Evolutionary conservation across 2,888 invertebrate species (phyloP), one percentile per base, ranked within the genome.

Genomic region (Scaptomyza tumidula): DNA sequence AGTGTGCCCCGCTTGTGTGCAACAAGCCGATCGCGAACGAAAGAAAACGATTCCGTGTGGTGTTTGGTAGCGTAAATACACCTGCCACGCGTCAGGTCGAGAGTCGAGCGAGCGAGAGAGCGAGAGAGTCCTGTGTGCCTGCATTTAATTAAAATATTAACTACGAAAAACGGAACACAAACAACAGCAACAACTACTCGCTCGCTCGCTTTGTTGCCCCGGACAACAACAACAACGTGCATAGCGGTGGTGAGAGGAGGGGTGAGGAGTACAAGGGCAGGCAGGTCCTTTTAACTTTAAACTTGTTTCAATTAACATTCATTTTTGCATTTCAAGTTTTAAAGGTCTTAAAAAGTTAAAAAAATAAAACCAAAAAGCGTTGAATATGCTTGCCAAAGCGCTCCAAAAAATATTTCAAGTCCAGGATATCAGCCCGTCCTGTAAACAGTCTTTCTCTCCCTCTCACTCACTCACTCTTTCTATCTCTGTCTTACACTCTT

Each of bases 141-240:
- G 90, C 90, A 90, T 88, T 88, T 90, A 88, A 90, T 88, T 90
- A 90, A 88, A 90, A 90, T 88, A 90, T 90, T 86, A 89, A 86
- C 86, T 80, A 89, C 84, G 76, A 78, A 85, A 82, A 82, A 68
- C 67, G 58, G 48, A 61, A 59, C 64, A 48, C 50, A 50, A 19
- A 41, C 67, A 67, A 45, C 48, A 56, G 39, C 35, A 43, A 45
- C 61, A 54, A 35, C 6, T n/a, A n/a, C n/a, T n/a, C n/a, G n/a
- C n/a, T n/a, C n/a, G n/a, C n/a, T 35, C 35, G 43, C 54, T 33
- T 19, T 63, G 77, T 80, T 79, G 65, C 69, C 55, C 44, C 60
- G 56, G 44, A 35, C 10, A 24, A 33, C 49, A 33, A 41, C 50
- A 45, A 35, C 35, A n/a, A n/a, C n/a, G n/a, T n/a, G n/a, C n/a